Percentiles rank a stretch among this genome's conserved stretches.
Evolutionary conservation across 2,113 vertebrate species (phyloP).

Genomic region (Petromus typicus): DNA sequence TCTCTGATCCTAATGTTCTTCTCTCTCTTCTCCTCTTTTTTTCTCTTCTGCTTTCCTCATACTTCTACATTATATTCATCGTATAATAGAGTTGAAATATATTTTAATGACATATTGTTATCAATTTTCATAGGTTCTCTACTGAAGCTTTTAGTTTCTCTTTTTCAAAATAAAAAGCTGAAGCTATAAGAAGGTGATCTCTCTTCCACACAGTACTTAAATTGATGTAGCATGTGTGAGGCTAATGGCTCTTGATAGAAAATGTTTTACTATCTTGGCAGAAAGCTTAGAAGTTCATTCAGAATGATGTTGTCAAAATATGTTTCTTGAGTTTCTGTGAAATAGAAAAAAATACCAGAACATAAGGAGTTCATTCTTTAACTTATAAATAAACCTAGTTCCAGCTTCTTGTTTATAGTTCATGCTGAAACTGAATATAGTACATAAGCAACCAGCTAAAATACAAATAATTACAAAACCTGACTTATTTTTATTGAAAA

Average conservation of each 20-base stretch:
- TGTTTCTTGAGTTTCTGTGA: slow-evolving; percentile 27
- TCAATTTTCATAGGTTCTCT: not conserved
- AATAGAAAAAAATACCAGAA: not conserved
- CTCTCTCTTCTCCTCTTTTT: not conserved
- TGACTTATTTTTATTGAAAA: not conserved
- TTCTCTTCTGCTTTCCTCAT: not conserved
- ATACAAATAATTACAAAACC: not conserved
- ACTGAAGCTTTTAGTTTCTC: slow-evolving; percentile 40
- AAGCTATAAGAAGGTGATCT: not conserved
- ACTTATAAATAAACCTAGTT: not conserved
- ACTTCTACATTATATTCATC: not conserved
- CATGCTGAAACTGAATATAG: not conserved
- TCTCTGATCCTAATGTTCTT: not conserved
- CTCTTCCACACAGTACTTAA: slow-evolving; percentile 5
- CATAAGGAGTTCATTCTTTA: slow-evolving; percentile 7
- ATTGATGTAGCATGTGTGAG: slow-evolving; percentile 30
- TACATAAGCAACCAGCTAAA: not conserved
- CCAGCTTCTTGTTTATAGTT: not conserved
- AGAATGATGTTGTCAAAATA: slow-evolving; percentile 36
- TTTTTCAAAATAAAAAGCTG: slow-evolving; percentile 59
- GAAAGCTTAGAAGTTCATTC: slow-evolving; percentile 45
- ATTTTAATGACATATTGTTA: slow-evolving; percentile 31
- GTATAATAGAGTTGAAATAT: not conserved
- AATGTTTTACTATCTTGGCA: slow-evolving; percentile 33
- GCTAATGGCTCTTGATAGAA: slow-evolving; percentile 21